Conservation (phyloP, 1,140 invertebrate genomes). For the Ceratina calcarata region DNA sequence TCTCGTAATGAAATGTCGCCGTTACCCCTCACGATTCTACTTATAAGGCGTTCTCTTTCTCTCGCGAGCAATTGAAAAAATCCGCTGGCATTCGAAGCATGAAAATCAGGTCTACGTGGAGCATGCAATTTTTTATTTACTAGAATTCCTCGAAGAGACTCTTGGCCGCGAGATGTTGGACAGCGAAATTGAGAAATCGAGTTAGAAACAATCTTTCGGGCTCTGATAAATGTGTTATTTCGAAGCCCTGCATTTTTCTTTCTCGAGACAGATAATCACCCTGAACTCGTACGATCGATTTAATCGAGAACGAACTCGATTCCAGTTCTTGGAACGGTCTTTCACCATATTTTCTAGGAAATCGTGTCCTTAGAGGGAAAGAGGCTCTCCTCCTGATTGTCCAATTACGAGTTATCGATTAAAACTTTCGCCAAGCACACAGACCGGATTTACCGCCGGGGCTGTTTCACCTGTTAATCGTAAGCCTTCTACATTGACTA, state of each 20-base stretch:
- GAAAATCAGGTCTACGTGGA: constrained; percentile 7
- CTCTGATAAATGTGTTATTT: background rate
- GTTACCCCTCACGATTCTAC: background rate
- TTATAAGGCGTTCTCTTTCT: constrained; percentile 1
- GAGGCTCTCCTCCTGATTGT: constrained; percentile 38
- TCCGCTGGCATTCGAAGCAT: constrained; percentile 8
- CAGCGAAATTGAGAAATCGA: no score
- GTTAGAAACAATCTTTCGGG: no score
- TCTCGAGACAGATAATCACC: background rate
- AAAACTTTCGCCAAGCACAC: constrained; percentile 51
- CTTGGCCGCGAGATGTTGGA: no score
- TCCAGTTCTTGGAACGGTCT: constrained; percentile 51
- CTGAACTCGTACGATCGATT: constrained; percentile 5
- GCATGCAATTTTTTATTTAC: background rate
- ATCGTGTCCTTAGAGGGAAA: constrained; percentile 47
- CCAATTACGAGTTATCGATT: constrained; percentile 48
- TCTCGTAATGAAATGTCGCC: constrained; percentile 25
- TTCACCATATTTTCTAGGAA: constrained; percentile 48
- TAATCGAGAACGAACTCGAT: constrained; percentile 51
- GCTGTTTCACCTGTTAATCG: constrained; percentile 7
- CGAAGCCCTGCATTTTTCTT: background rate
- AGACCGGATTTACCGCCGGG: constrained; percentile 11
- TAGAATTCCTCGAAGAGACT: background rate
- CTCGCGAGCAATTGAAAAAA: background rate
- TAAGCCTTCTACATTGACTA: background rate